phyloP scores from a whole-genome alignment of 1,140 invertebrate species.

The Penaeus japonicus region DNA sequence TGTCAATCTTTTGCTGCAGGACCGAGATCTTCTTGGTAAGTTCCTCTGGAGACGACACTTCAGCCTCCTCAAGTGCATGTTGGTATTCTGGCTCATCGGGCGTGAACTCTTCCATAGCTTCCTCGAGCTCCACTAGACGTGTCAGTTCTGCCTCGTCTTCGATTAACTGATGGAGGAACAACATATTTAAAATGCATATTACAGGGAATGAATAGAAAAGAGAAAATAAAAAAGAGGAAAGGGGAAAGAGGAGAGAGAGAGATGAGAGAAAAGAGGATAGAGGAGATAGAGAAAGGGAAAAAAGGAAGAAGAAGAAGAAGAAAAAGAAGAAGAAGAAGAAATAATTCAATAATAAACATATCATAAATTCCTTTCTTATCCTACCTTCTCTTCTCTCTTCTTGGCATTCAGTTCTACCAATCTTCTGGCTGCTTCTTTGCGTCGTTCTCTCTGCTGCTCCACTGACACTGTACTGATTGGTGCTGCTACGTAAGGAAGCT shows the following conservation, averaged over 20 bases:
- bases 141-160: slow-evolving; percentile 88
- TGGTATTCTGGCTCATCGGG: slow-evolving; percentile 76
- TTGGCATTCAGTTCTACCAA: slow-evolving; percentile 71
- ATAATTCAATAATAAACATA: no score
- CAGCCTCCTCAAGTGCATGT: slow-evolving; percentile 70
- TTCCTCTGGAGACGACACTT: slow-evolving; percentile 70
- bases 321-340: no score
- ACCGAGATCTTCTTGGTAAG: slow-evolving; percentile 79
- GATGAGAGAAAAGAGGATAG: no score
- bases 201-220: not conserved
- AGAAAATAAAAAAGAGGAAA: not conserved
- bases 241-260: not conserved
- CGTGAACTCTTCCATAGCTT: slow-evolving; percentile 80
- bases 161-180: slow-evolving; percentile 69
- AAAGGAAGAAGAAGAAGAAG: not conserved
- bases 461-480: slow-evolving; percentile 66
- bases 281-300: not conserved
- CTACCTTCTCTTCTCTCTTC: slow-evolving; percentile 79
- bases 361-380: not conserved
- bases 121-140: slow-evolving; percentile 79
- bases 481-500: slow-evolving; percentile 77
- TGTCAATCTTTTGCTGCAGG: slow-evolving; percentile 79
- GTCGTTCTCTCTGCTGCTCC: slow-evolving; percentile 86
- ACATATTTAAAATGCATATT: not conserved
- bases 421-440: slow-evolving; percentile 81